A percentile compares a stretch with the other conserved stretches of the same genome.
Conservation (phyloP, 2,113 vertebrate species). For the Ardeotis arabs region DNA sequence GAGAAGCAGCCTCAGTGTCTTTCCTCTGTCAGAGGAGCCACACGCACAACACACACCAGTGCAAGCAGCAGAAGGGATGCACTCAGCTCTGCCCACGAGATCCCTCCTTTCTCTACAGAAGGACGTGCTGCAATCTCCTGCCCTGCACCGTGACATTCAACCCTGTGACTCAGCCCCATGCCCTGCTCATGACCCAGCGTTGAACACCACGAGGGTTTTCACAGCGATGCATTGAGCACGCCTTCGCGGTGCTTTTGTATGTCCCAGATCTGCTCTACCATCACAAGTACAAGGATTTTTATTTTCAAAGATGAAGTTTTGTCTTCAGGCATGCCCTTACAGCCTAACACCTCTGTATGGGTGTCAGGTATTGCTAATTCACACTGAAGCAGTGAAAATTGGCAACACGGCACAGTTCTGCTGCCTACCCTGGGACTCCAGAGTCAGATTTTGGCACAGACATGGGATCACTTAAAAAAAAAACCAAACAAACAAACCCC, state of each 20-base stretch:
- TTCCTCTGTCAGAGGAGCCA: neutral
- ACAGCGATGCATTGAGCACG: accelerated
- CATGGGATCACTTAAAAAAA: neutral
- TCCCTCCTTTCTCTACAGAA: neutral
- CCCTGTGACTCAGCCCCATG: neutral
- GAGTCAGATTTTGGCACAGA: neutral
- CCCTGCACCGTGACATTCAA: neutral
- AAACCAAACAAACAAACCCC: too few relatives aligned
- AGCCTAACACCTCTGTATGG: accelerated
- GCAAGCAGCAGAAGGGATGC: neutral
- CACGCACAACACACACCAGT: too few relatives aligned
- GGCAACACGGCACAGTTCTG: neutral
- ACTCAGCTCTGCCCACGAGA: neutral
- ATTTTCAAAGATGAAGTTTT: neutral
- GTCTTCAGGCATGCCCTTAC: neutral
- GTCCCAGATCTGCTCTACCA: neutral
- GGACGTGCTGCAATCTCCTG: constrained; percentile 6
- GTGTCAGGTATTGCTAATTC: neutral
- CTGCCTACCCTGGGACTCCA: neutral
- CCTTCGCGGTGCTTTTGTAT: neutral
- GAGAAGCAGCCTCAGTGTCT: neutral
- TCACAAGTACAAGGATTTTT: neutral
- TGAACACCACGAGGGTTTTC: neutral
- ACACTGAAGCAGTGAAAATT: accelerated
- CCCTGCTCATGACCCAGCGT: accelerated